These are phyloP conservation scores for Andricus curvator DNA, from an alignment of 2,888 invertebrate species.

Conservation along the genomic window DNA sequence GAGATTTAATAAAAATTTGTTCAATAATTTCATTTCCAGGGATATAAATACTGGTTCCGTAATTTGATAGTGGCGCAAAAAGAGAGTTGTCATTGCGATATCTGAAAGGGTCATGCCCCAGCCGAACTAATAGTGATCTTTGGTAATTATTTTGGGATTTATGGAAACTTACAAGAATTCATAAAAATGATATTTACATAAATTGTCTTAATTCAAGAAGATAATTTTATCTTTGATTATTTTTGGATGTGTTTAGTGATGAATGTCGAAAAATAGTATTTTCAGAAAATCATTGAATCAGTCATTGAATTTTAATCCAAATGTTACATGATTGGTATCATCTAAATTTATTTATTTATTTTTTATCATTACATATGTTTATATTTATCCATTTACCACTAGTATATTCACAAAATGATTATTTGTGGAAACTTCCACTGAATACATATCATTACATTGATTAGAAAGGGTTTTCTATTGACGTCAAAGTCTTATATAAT, in stretches of 20 bases:
- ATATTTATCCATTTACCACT: too few relatives aligned
- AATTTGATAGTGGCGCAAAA: background rate
- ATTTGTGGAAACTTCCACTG: background rate
- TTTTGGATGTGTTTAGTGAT: too few relatives aligned
- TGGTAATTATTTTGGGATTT: background rate
- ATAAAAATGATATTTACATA: background rate
- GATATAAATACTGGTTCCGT: background rate
- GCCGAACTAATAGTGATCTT: background rate
- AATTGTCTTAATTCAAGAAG: too few relatives aligned
- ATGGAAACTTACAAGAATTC: background rate
- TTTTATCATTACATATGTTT: too few relatives aligned
- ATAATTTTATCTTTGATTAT: too few relatives aligned
- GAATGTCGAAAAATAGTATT: background rate
- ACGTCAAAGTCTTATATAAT: too few relatives aligned
- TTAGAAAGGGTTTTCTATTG: too few relatives aligned
- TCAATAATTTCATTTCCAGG: background rate
- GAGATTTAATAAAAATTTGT: background rate
- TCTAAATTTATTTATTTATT: too few relatives aligned
- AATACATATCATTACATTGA: too few relatives aligned
- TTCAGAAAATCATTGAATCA: background rate
- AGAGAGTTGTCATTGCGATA: background rate
- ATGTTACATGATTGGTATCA: too few relatives aligned
- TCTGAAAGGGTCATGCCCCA: background rate
- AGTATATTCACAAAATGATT: background rate
- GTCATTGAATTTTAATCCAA: background rate